phyloP scores from a whole-genome alignment of 1,140 invertebrate genomes.

The Coenobita brevimanus region DNA sequence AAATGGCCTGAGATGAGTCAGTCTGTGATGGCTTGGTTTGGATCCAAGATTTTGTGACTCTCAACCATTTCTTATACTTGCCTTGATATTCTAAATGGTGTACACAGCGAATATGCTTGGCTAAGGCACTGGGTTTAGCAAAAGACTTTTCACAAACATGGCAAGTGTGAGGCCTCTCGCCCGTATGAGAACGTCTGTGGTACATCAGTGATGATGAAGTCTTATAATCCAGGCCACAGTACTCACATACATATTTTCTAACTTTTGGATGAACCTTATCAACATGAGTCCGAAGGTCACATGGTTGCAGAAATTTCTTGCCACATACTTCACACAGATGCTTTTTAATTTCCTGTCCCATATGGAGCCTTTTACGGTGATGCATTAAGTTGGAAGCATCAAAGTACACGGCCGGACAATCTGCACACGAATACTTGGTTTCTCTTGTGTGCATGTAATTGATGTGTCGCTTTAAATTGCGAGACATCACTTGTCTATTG shows the following conservation, averaged over 20 bases:
- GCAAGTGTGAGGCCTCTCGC: conserved; percentile 79
- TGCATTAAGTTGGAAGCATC: conserved; percentile 50
- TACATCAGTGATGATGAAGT: conserved; percentile 92
- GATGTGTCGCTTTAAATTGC: conserved; percentile 31
- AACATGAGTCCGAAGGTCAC: conserved; percentile 47
- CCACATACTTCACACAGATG: conserved; percentile 60
- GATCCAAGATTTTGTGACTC: not conserved
- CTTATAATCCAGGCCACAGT: conserved; percentile 92
- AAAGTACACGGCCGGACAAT: conserved; percentile 48
- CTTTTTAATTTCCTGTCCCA: conserved; percentile 41
- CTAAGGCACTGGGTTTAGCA: conserved; percentile 80
- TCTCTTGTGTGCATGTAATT: conserved; percentile 30
- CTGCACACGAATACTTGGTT: conserved; percentile 22
- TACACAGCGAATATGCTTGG: conserved; percentile 78
- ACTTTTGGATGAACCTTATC: conserved; percentile 51
- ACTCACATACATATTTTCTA: conserved; percentile 55
- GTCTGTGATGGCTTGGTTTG: not conserved
- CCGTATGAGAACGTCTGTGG: conserved; percentile 86
- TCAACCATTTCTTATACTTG: conserved; percentile 47
- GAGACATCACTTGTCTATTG: not conserved
- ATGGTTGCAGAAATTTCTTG: conserved; percentile 48
- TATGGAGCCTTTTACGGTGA: conserved; percentile 54
- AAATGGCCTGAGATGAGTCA: too few relatives aligned
- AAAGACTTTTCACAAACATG: conserved; percentile 86
- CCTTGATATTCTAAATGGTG: conserved; percentile 54